phyloP scores from a whole-genome alignment of 1,140 invertebrate species.

The Trichomalopsis sarcophagae region DNA sequence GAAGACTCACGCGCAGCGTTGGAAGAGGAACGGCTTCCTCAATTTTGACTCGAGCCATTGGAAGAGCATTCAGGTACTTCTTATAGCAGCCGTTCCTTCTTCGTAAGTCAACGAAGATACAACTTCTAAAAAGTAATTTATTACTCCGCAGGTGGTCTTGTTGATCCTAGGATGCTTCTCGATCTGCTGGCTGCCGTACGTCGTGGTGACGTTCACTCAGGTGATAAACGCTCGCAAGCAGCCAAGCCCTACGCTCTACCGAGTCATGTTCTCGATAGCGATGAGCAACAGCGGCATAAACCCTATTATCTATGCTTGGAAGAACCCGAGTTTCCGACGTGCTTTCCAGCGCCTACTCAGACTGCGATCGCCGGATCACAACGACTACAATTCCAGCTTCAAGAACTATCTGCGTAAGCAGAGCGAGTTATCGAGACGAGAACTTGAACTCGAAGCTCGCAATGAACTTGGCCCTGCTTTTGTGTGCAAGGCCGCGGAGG shows the following conservation, averaged over 20 bases:
- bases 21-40: slow-evolving; percentile 69
- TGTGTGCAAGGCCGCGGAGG: background rate
- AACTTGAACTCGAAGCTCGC: slow-evolving; percentile 21
- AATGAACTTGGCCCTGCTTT: slow-evolving; percentile 1
- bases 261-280: slow-evolving; percentile 81
- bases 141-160: slow-evolving; percentile 79
- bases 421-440: slow-evolving; percentile 47
- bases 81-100: background rate
- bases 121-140: background rate
- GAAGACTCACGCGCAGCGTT: slow-evolving; percentile 79
- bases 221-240: slow-evolving; percentile 74
- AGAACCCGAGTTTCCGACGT: slow-evolving; percentile 83
- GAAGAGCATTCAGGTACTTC: slow-evolving; percentile 81
- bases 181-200: slow-evolving; percentile 85
- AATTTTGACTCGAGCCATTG: slow-evolving; percentile 74
- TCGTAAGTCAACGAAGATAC: background rate
- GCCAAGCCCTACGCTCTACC: slow-evolving; percentile 77
- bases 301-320: slow-evolving; percentile 88
- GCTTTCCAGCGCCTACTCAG: slow-evolving; percentile 80
- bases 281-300: slow-evolving; percentile 86
- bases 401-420: slow-evolving; percentile 57
- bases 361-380: slow-evolving; percentile 77
- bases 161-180: slow-evolving; percentile 84
- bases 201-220: slow-evolving; percentile 79
- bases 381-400: slow-evolving; percentile 61